These are phyloP conservation scores for Astreopora myriophthalma DNA, from an alignment of 64 coral and sea anemone species.

Conservation along the genomic window DNA sequence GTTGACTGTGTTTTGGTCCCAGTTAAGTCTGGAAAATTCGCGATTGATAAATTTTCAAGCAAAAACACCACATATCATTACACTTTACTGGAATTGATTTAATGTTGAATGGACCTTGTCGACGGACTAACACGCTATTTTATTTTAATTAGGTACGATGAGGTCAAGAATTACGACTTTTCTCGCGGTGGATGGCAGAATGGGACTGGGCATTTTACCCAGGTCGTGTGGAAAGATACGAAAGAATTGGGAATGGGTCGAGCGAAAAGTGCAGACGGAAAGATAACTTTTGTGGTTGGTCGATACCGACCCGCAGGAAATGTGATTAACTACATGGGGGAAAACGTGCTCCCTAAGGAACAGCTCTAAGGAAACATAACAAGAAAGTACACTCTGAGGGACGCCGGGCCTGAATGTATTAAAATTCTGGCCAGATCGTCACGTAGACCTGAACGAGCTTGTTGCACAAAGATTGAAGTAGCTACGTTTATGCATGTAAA, in stretches of 20 bases:
- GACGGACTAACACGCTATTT: too few relatives aligned
- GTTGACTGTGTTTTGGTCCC: too few relatives aligned
- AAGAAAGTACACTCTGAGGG: not conserved
- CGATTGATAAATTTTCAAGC: too few relatives aligned
- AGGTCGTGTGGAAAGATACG: constrained; percentile 86
- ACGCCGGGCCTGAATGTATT: too few relatives aligned
- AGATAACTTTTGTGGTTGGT: constrained; percentile 84
- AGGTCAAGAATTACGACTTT: constrained; percentile 76
- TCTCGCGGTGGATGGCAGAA: constrained; percentile 61
- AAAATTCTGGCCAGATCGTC: too few relatives aligned
- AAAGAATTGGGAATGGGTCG: constrained; percentile 91
- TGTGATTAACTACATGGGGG: constrained; percentile 69
- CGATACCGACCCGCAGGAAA: constrained; percentile 91
- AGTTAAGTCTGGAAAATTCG: too few relatives aligned
- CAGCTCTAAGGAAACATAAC: not conserved
- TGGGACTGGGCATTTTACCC: constrained; percentile 84
- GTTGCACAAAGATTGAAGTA: too few relatives aligned
- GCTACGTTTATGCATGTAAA: too few relatives aligned
- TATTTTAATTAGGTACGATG: constrained; percentile 51
- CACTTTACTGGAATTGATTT: too few relatives aligned
- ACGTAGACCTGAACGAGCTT: too few relatives aligned
- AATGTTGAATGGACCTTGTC: too few relatives aligned
- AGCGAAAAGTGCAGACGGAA: constrained; percentile 77
- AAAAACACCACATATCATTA: too few relatives aligned
- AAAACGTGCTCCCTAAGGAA: constrained; percentile 62